These are phyloP conservation scores for Podarcis siculus DNA, from an alignment of 2,797 vertebrate species.

Conservation along the genomic window DNA sequence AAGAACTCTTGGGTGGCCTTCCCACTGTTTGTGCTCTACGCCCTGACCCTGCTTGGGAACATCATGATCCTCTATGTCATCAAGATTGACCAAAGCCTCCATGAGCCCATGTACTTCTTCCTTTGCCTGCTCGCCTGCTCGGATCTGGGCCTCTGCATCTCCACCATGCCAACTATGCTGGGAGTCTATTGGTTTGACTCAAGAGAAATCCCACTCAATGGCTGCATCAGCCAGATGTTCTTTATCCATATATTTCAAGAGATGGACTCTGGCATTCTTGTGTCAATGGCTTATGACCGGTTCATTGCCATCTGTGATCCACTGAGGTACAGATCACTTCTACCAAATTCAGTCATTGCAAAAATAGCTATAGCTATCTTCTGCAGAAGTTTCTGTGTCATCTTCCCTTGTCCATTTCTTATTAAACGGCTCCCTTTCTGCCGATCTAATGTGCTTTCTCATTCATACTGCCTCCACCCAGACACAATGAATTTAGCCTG, in stretches of 20 bases:
- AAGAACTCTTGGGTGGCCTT: too few species aligned
- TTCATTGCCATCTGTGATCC: slow-evolving; percentile 62
- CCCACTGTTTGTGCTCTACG: too few species aligned
- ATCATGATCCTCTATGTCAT: too few species aligned
- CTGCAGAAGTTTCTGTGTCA: slow-evolving; percentile 39
- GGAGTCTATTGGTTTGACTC: background rate
- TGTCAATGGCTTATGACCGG: slow-evolving; percentile 73
- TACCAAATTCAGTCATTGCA: slow-evolving; percentile 49
- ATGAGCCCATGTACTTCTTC: too few species aligned
- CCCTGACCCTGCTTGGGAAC: too few species aligned
- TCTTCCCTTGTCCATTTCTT: slow-evolving; percentile 44
- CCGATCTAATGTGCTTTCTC: slow-evolving; percentile 51
- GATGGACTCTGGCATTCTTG: slow-evolving; percentile 55
- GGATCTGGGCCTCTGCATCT: too few species aligned
- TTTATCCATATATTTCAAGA: slow-evolving; percentile 56
- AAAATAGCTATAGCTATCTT: slow-evolving; percentile 46
- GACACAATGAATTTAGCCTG: slow-evolving; percentile 75
- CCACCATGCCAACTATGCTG: too few species aligned
- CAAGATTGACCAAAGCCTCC: too few species aligned
- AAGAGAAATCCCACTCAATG: background rate
- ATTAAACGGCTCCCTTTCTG: slow-evolving; percentile 54
- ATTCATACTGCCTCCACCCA: slow-evolving; percentile 75
- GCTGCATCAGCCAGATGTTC: slow-evolving; percentile 70
- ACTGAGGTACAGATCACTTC: slow-evolving; percentile 41
- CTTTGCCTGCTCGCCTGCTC: too few species aligned